Evolutionary conservation across 2,888 invertebrate genomes (phyloP).

Genomic region (Lamproptera curius): DNA sequence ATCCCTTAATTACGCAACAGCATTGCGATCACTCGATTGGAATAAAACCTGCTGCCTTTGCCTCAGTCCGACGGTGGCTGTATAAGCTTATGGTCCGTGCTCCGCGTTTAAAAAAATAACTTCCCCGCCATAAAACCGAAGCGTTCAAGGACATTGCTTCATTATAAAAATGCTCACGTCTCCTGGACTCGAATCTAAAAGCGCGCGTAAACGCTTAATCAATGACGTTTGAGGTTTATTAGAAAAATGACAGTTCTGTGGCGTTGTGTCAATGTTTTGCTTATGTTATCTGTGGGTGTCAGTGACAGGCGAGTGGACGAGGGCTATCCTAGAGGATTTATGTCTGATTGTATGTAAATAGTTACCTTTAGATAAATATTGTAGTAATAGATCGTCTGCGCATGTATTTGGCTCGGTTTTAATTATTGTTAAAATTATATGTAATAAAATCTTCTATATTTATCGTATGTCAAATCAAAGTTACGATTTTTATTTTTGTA

Average conservation of each 20-base stretch:
- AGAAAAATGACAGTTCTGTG: conserved; percentile 19
- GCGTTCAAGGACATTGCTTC: conserved; percentile 23
- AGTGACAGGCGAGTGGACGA: conserved; percentile 39
- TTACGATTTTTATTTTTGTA: too few relatives aligned
- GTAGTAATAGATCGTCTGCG: too few relatives aligned
- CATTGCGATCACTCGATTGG: too few relatives aligned
- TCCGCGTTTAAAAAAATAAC: conserved; percentile 13
- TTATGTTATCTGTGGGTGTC: conserved; percentile 20
- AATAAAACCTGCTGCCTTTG: conserved; percentile 23
- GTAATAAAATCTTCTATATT: too few relatives aligned
- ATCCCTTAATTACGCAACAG: conserved; percentile 8
- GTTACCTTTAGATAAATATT: too few relatives aligned
- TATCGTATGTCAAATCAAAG: too few relatives aligned
- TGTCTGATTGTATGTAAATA: conserved; percentile 61
- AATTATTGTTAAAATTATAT: too few relatives aligned
- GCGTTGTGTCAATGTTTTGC: conserved; percentile 17
- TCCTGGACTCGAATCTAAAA: conserved; percentile 12
- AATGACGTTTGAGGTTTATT: neutral
- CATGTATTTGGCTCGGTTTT: too few relatives aligned
- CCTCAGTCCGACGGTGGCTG: conserved; percentile 26
- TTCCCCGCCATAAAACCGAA: conserved; percentile 24
- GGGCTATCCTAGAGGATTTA: conserved; percentile 60
- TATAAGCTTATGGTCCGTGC: conserved; percentile 22
- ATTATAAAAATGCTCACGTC: conserved; percentile 28
- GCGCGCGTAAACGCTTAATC: neutral